Evolutionary conservation across 2,888 invertebrate genomes (phyloP).

Genomic region (Cerastis leucographa): DNA sequence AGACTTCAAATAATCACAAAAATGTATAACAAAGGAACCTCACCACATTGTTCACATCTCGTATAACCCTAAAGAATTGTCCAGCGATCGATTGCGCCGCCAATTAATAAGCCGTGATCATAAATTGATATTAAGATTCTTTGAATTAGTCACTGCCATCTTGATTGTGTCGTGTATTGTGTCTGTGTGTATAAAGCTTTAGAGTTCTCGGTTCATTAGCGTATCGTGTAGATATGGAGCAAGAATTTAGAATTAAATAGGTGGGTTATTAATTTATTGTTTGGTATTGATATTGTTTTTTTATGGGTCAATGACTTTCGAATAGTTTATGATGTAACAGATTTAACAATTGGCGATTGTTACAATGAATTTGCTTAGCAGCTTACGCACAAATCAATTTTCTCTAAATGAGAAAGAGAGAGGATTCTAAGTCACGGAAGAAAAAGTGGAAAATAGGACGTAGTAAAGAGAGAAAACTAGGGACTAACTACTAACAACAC

Average conservation of each 20-base stretch:
- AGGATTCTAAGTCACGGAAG: background rate
- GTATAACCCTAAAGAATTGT: slow-evolving; percentile 46
- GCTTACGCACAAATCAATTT: background rate
- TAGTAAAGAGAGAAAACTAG: background rate
- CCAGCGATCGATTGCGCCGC: slow-evolving; percentile 69
- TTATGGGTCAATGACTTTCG: slow-evolving; percentile 16
- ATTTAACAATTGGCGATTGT: background rate
- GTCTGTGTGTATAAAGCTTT: slow-evolving; percentile 46
- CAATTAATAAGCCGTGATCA: slow-evolving; percentile 78
- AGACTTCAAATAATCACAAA: slow-evolving; percentile 14
- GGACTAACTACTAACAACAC: background rate
- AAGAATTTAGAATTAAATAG: slow-evolving; percentile 26
- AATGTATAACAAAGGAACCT: slow-evolving; percentile 34
- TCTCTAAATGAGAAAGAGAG: background rate
- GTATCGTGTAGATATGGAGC: slow-evolving; percentile 42
- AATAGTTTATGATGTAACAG: slow-evolving; percentile 1
- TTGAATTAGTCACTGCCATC: slow-evolving; percentile 63
- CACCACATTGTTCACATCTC: slow-evolving; percentile 42
- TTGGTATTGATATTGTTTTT: slow-evolving; percentile 21
- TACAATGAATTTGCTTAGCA: background rate
- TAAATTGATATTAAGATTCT: slow-evolving; percentile 68
- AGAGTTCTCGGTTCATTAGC: slow-evolving; percentile 54
- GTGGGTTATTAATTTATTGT: slow-evolving; percentile 41
- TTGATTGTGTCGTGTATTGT: slow-evolving; percentile 60
- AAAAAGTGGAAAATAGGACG: background rate